Evolutionary conservation across 2,113 vertebrate species (phyloP).

Genomic region (Damaliscus lunatus): DNA sequence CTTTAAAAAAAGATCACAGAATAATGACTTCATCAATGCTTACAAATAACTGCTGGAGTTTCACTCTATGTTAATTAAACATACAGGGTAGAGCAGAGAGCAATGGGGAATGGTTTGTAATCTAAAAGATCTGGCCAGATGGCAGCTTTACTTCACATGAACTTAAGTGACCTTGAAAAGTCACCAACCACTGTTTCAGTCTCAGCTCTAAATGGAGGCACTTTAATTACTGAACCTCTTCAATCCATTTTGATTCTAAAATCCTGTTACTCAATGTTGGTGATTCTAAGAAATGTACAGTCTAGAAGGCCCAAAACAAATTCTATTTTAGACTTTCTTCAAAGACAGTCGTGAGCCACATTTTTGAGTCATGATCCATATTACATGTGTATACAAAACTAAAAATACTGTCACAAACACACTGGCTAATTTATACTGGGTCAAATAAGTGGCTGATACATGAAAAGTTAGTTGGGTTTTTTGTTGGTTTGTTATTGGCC

Average conservation of each 20-base stretch:
- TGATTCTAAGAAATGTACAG: neutral
- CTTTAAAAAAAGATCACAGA: conserved; percentile 14
- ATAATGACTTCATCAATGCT: neutral
- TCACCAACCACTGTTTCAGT: neutral
- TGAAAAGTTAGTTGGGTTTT: neutral
- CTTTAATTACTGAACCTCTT: neutral
- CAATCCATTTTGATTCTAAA: neutral
- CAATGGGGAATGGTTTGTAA: neutral
- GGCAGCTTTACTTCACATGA: neutral
- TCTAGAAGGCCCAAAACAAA: neutral
- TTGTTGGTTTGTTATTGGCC: neutral
- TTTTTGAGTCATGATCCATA: neutral
- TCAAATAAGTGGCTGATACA: neutral
- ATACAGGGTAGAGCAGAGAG: neutral
- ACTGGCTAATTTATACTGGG: neutral
- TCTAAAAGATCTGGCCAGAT: neutral
- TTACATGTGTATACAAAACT: neutral
- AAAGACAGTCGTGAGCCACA: neutral
- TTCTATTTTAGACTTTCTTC: conserved; percentile 3
- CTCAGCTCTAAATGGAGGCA: neutral
- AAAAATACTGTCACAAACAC: neutral
- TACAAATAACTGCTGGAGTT: neutral
- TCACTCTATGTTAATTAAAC: conserved; percentile 4
- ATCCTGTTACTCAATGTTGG: neutral
- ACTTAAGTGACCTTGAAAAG: neutral